phyloP scores from a whole-genome alignment of 2,113 vertebrate genomes.

The Pogonocichla stellata region DNA sequence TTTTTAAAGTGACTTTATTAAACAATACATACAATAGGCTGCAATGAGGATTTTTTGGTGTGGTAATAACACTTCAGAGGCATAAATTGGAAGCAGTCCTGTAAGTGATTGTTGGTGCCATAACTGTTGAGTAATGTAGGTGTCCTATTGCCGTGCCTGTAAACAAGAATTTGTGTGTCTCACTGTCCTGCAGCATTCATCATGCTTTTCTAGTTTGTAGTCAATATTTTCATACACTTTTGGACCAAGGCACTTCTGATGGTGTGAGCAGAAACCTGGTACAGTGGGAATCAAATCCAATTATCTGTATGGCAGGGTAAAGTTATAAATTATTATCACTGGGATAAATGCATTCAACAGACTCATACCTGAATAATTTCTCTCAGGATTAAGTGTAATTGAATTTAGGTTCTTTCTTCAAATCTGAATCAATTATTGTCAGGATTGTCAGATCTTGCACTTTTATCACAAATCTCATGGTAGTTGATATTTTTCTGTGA shows the following conservation, averaged over 20 bases:
- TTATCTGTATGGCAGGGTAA: not conserved
- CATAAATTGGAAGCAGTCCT: not conserved
- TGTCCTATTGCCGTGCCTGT: not conserved
- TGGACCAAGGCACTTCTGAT: not conserved
- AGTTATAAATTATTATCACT: constrained; percentile 20
- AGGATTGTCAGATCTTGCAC: not conserved
- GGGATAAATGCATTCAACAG: not conserved
- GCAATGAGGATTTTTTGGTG: not conserved
- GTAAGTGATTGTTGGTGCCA: not conserved
- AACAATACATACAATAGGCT: not conserved
- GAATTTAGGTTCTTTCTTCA: not conserved
- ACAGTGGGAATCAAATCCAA: not conserved
- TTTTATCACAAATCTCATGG: not conserved
- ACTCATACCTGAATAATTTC: not conserved
- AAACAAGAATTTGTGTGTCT: not conserved
- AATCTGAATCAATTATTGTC: not conserved
- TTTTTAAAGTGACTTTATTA: not conserved
- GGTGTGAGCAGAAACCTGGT: not conserved
- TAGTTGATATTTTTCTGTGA: not conserved
- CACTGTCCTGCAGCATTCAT: not conserved
- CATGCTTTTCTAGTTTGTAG: not conserved
- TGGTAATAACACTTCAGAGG: not conserved
- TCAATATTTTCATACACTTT: not conserved
- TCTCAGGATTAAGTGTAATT: not conserved
- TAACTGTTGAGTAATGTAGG: not conserved